phyloP scores from a whole-genome alignment of 2,113 vertebrate genomes.

The Lathamus discolor region DNA sequence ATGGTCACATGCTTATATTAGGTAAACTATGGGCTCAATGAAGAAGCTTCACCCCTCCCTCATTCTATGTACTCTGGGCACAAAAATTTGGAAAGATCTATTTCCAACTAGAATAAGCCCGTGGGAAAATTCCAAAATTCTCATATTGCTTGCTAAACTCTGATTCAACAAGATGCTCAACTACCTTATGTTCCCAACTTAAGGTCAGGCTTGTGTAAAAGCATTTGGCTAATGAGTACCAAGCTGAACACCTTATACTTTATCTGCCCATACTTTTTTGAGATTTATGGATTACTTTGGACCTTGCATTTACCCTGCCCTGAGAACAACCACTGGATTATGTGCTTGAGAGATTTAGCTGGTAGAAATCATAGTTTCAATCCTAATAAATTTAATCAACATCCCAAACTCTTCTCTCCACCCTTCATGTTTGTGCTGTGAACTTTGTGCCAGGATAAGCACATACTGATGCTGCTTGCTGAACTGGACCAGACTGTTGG shows the following conservation, averaged over 20 bases:
- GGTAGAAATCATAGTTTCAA: background rate
- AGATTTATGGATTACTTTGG: background rate
- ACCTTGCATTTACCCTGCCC: background rate
- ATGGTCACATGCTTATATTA: background rate
- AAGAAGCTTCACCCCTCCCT: background rate
- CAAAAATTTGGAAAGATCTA: background rate
- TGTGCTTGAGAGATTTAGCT: background rate
- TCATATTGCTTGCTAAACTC: background rate
- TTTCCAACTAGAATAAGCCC: background rate
- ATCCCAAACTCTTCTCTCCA: background rate
- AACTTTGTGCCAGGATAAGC: background rate
- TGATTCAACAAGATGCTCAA: background rate
- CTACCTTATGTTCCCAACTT: background rate
- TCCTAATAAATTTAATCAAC: background rate
- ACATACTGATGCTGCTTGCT: background rate
- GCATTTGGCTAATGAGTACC: background rate
- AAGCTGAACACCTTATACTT: background rate
- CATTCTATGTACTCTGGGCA: background rate
- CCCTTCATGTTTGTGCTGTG: background rate
- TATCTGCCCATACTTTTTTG: background rate
- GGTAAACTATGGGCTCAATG: background rate
- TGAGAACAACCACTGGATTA: background rate
- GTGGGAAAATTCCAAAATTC: background rate
- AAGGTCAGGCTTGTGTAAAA: background rate
- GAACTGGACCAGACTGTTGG: background rate